These are phyloP conservation scores for Aleiodes sp. DNA, from an alignment of 1,140 invertebrate genomes.

Conservation along the genomic window DNA sequence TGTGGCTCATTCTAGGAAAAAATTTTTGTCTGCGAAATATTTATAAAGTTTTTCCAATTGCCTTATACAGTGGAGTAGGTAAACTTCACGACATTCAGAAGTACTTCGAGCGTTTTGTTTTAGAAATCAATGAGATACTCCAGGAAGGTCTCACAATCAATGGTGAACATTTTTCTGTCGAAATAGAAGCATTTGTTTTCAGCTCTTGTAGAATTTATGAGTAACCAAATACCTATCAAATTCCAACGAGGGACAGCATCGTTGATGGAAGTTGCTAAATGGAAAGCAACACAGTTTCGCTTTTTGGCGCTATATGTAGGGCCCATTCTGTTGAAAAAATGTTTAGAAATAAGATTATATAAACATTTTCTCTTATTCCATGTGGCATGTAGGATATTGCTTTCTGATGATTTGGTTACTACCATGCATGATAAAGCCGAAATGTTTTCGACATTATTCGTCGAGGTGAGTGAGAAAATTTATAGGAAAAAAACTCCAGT, in stretches of 20 bases:
- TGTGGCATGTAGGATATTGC: constrained; percentile 21
- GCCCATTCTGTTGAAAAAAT: constrained; percentile 21
- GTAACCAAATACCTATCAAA: constrained; percentile 2
- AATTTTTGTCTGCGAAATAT: constrained; percentile 3
- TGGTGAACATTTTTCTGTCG: neutral
- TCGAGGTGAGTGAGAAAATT: neutral
- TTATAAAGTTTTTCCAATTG: constrained; percentile 20
- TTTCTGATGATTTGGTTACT: neutral
- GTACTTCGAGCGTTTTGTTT: constrained; percentile 18
- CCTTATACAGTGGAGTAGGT: neutral
- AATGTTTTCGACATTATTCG: constrained; percentile 10
- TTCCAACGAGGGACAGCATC: constrained; percentile 19
- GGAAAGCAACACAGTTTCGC: constrained; percentile 19
- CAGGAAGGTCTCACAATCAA: neutral
- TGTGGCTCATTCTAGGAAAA: constrained; percentile 31
- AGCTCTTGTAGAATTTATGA: neutral
- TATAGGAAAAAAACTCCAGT: constrained; percentile 24
- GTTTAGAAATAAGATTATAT: neutral
- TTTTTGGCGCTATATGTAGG: constrained; percentile 5
- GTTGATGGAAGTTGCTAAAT: constrained; percentile 7
- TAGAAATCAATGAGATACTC: too few relatives aligned
- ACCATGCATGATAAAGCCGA: constrained; percentile 16
- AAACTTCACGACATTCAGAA: neutral
- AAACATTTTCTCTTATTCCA: constrained; percentile 27
- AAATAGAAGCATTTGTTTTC: constrained; percentile 19